These are phyloP conservation scores for Myanophis thanlyinensis DNA, from an alignment of 2,113 vertebrate genomes.

Conservation along the genomic window DNA sequence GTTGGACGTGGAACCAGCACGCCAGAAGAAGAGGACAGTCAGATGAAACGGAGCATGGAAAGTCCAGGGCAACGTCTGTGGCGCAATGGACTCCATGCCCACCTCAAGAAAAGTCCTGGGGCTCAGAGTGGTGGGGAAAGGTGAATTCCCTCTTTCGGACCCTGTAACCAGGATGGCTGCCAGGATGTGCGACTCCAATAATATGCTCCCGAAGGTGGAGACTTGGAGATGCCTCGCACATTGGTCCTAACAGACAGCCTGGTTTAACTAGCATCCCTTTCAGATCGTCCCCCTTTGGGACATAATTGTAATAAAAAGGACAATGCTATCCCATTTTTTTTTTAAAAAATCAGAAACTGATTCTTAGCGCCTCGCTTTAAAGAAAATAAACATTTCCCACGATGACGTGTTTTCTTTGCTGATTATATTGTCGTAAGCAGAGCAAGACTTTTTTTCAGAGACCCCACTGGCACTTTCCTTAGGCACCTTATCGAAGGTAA, in stretches of 20 bases:
- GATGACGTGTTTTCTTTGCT: background rate
- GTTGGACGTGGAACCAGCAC: fast-evolving
- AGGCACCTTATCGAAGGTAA: background rate
- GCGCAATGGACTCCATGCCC: background rate
- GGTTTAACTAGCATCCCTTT: background rate
- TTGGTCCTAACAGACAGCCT: background rate
- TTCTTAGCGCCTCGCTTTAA: background rate
- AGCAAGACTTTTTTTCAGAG: background rate
- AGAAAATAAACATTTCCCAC: background rate
- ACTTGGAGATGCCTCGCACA: background rate
- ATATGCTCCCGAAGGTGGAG: background rate
- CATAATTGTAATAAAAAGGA: background rate
- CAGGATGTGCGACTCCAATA: no score
- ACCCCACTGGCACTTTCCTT: background rate
- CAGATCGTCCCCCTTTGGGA: background rate
- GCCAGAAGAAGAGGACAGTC: fast-evolving
- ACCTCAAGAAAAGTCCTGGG: background rate
- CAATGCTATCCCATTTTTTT: background rate
- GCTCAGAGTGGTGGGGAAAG: background rate
- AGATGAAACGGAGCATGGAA: background rate
- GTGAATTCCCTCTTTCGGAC: background rate
- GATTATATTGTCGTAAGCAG: background rate
- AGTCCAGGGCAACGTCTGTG: background rate
- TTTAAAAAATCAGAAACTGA: background rate
- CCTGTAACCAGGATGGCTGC: background rate